Evolutionary conservation across 2,797 vertebrate species (phyloP).

Genomic region (Florisuga fusca): DNA sequence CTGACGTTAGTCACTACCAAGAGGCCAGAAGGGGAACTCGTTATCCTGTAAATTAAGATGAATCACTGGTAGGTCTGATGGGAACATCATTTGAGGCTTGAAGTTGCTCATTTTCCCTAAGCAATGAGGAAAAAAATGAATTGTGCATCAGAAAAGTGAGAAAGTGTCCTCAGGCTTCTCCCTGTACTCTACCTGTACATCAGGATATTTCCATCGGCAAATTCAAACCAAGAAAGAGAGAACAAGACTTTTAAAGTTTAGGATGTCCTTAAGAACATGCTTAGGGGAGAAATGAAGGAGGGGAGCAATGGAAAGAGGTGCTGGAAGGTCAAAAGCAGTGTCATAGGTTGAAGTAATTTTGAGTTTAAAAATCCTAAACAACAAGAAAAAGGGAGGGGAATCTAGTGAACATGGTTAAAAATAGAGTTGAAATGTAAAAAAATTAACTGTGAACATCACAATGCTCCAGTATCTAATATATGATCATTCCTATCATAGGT

Average conservation of each 20-base stretch:
- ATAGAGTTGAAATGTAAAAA: not conserved
- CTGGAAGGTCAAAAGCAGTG: not conserved
- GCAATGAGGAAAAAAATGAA: not conserved
- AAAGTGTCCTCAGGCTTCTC: not conserved
- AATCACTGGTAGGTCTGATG: not conserved
- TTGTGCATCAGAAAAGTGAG: not conserved
- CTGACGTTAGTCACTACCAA: not conserved
- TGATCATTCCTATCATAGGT: not conserved
- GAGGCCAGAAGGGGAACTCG: not conserved
- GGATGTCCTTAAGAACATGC: not conserved
- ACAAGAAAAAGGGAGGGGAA: not conserved
- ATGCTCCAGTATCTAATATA: not conserved
- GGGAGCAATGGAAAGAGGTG: not conserved
- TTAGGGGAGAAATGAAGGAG: not conserved
- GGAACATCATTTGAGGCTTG: not conserved
- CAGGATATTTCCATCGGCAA: not conserved
- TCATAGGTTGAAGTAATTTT: not conserved
- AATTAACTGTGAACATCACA: not conserved
- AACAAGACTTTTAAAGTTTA: not conserved
- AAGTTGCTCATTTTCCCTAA: not conserved
- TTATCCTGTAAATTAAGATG: not conserved
- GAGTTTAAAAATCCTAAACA: fast-evolving
- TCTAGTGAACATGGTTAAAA: not conserved
- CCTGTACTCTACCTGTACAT: not conserved
- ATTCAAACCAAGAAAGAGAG: not conserved